These are phyloP conservation scores for Phasia obesa DNA, from an alignment of 2,888 invertebrate species.

Conservation along the genomic window DNA sequence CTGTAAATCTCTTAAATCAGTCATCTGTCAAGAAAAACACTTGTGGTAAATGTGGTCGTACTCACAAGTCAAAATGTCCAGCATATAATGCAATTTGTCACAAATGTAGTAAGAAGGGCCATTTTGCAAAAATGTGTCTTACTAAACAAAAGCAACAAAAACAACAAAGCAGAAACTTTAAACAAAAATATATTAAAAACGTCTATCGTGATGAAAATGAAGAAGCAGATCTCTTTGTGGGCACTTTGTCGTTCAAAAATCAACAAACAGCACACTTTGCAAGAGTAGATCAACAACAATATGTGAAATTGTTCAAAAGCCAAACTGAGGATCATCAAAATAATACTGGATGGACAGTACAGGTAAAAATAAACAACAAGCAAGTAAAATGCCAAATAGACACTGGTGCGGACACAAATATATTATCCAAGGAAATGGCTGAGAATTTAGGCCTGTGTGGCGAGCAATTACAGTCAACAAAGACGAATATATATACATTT, in stretches of 20 bases:
- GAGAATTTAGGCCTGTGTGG: slow-evolving; percentile 25
- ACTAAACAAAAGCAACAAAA: background rate
- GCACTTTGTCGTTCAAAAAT: background rate
- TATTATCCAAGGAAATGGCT: background rate
- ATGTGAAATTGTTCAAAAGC: too few species aligned
- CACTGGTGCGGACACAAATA: slow-evolving; percentile 8
- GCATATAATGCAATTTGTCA: slow-evolving; percentile 42
- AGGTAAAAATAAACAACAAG: background rate
- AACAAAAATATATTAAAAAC: slow-evolving; percentile 9
- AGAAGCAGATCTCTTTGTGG: slow-evolving; percentile 2
- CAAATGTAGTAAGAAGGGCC: slow-evolving; percentile 31
- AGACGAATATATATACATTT: slow-evolving; percentile 12
- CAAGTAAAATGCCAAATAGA: background rate
- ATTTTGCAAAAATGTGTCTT: slow-evolving; percentile 46
- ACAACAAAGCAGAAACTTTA: background rate
- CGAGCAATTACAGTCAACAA: slow-evolving; percentile 30
- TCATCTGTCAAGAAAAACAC: background rate
- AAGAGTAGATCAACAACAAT: too few species aligned
- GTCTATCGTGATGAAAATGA: background rate
- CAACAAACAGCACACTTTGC: too few species aligned
- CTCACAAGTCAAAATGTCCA: slow-evolving; percentile 44
- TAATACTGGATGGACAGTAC: background rate
- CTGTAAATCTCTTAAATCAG: background rate
- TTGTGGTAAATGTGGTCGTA: slow-evolving; percentile 33
- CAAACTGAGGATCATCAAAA: too few species aligned